Base-by-base conservation (phyloP, 1,140 invertebrate genomes). In the Rhopalosiphum padi region DNA sequence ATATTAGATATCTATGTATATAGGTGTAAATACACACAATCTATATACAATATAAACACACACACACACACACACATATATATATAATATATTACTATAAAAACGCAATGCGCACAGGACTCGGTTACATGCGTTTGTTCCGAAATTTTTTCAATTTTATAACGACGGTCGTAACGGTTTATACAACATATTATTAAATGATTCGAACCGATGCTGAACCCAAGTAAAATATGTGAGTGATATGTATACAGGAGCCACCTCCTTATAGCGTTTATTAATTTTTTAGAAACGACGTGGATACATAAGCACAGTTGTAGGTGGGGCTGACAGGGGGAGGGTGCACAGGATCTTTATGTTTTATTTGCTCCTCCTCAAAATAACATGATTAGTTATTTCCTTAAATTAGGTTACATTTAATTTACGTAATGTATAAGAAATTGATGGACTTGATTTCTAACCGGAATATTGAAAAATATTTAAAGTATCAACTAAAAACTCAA, bases 91-190 rank as follows among this genome's bases (percentile, higher is more conserved):
- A 51, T 51, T 51, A 83, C 48, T 46, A n/a, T 48, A 87, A 15
- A 30, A 11, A 43, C 11, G 37, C 25, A 18, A n/a, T 77, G 7
- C n/a, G 30, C n/a, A 48, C 43, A n/a, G 43, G 55, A 60, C 90
- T 53, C 15, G 15, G 30, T 77, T n/a, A 77, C 41, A 30, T 43
- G 60, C 25, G 37, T 7, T 91, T 9, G 60, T 91, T 60, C 15
- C 55, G 30, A 77, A 91, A 91, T 91, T 91, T 35, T 60, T 91
- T 77, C 90, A 15, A 23, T 55, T 77, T 91, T 43, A 48, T 43
- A 48, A 48, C 86, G 86, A 22, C 30, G 30, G 86, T 87, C 18
- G 48, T 4, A 3, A 1, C 48, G 48, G 48, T 21, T 15, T 21
- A 51, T 51, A 51, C 15, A 51, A 51, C 18, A 51, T n/a, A 41